phyloP scores from a whole-genome alignment of 1,140 invertebrate genomes.

The Ostrea edulis region DNA sequence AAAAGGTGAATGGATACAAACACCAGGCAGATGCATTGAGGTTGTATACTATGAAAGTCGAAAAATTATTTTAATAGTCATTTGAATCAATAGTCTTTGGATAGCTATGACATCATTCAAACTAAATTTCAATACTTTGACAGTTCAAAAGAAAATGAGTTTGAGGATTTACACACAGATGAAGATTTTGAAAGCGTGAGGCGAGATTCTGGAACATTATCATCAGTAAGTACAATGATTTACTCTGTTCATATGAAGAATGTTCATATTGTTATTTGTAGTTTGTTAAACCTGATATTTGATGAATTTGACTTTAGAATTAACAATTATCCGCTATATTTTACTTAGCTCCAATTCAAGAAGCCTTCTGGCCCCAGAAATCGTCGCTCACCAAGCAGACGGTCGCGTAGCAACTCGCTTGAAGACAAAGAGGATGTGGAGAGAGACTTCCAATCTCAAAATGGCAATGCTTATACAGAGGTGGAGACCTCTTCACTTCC shows the following conservation, averaged over 20 bases:
- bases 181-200: slow-evolving; percentile 56
- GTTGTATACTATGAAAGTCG: neutral
- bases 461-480: slow-evolving; percentile 25
- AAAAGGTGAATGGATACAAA: slow-evolving; percentile 21
- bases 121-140: neutral
- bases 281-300: neutral
- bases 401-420: slow-evolving; percentile 60
- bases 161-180: slow-evolving; percentile 26
- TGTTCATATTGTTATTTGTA: neutral
- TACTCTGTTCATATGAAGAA: neutral
- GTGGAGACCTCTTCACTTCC: neutral
- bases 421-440: slow-evolving; percentile 53
- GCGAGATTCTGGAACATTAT: slow-evolving; percentile 54
- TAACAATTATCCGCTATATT: neutral
- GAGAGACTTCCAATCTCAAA: neutral
- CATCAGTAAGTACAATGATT: slow-evolving; percentile 48
- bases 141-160: slow-evolving; percentile 26
- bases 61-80: too few species aligned
- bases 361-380: slow-evolving; percentile 70
- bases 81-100: too few species aligned
- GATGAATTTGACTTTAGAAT: too few species aligned
- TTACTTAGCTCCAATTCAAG: slow-evolving; percentile 70
- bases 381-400: slow-evolving; percentile 69
- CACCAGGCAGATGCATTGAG: neutral
- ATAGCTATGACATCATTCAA: neutral